A percentile compares a stretch with the other conserved stretches of the same genome.
These are phyloP conservation scores for Bactericera cockerelli DNA, from an alignment of 1,140 invertebrate genomes.

Conservation along the genomic window DNA sequence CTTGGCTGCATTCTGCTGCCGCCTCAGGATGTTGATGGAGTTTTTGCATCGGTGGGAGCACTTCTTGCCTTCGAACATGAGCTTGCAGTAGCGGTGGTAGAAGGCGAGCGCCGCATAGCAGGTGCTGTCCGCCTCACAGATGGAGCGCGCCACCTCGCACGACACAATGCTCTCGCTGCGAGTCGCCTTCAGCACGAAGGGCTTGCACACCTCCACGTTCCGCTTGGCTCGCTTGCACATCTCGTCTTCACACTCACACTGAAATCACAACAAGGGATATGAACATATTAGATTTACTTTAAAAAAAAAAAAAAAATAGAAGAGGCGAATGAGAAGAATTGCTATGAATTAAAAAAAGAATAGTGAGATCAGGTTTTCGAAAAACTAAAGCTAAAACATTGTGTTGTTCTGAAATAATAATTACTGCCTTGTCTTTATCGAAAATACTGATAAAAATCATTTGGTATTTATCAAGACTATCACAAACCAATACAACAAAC, in stretches of 20 bases:
- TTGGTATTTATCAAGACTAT: no score
- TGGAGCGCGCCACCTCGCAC: slow-evolving; percentile 57
- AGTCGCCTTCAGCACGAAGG: slow-evolving; percentile 52
- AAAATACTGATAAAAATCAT: no score
- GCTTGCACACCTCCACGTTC: slow-evolving; percentile 56
- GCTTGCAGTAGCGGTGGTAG: slow-evolving; percentile 50
- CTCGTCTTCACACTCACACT: slow-evolving; percentile 49
- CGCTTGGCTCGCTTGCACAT: slow-evolving; percentile 57
- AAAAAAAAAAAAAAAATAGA: not conserved
- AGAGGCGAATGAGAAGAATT: no score
- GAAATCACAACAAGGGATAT: slow-evolving; percentile 16
- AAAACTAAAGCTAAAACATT: no score
- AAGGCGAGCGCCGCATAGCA: slow-evolving; percentile 59
- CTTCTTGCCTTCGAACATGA: slow-evolving; percentile 59
- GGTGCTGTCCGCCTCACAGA: slow-evolving; percentile 55
- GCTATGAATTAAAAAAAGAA: no score
- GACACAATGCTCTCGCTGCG: slow-evolving; percentile 47
- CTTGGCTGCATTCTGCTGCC: slow-evolving; percentile 63
- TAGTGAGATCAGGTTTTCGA: no score
- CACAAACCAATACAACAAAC: no score
- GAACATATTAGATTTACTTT: not conserved
- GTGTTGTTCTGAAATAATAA: no score
- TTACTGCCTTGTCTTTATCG: no score
- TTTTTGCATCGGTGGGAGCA: slow-evolving; percentile 60
- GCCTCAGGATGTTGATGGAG: slow-evolving; percentile 54